Conservation (phyloP, 2,113 vertebrate species). For the Nycticebus coucang region DNA sequence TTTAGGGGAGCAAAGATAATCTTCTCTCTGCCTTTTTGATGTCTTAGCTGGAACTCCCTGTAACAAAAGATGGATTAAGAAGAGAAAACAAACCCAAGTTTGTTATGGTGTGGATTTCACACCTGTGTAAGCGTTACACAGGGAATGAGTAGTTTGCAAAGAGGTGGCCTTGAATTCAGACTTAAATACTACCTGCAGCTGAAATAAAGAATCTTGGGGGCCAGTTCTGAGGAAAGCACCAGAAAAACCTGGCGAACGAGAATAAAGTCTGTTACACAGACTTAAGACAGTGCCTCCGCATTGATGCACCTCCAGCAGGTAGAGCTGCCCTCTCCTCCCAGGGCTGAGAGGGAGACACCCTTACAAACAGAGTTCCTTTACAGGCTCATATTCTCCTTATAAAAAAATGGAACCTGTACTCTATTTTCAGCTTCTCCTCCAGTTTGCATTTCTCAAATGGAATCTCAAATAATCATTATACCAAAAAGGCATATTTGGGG, state of each 20-base stretch:
- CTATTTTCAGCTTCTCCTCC: not conserved
- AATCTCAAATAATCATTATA: not conserved
- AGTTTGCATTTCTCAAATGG: not conserved
- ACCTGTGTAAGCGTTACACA: not conserved
- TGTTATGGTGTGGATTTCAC: not conserved
- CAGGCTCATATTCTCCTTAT: not conserved
- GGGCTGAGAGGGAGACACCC: not conserved
- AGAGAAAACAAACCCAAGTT: not conserved
- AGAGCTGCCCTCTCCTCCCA: not conserved
- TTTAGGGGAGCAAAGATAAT: not conserved
- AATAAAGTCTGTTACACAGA: not conserved
- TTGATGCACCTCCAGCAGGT: not conserved
- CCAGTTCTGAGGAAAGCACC: not conserved
- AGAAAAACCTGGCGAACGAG: not conserved
- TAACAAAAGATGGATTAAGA: not conserved
- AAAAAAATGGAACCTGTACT: not conserved
- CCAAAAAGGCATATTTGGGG: not conserved
- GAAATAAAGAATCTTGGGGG: not conserved
- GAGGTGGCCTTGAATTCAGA: not conserved
- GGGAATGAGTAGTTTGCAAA: not conserved
- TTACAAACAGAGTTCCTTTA: not conserved
- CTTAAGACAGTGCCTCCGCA: not conserved
- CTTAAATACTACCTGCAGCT: not conserved
- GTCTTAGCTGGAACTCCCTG: not conserved
- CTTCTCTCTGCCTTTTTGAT: not conserved